Conservation (phyloP, 1,140 invertebrate genomes). For the Heliconius eleuchia region DNA sequence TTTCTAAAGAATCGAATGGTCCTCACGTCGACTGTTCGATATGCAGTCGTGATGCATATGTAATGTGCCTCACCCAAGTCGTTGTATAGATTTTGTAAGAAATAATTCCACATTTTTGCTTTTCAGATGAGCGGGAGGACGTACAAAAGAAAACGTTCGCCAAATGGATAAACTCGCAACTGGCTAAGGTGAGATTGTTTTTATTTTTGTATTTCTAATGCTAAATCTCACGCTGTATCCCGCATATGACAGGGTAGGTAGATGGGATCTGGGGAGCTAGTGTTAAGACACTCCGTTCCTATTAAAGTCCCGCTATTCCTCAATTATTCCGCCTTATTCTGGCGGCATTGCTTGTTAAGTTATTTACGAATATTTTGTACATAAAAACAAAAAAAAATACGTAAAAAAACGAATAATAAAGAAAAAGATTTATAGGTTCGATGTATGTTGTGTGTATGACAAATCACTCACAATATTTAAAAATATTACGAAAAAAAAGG, state of each 20-base stretch:
- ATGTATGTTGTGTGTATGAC: too few species aligned
- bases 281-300: background rate
- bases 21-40: background rate
- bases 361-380: too few species aligned
- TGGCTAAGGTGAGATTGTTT: slow-evolving; percentile 86
- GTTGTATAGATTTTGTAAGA: slow-evolving; percentile 8
- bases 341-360: too few species aligned
- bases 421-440: too few species aligned
- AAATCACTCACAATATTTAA: too few species aligned
- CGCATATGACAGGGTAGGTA: background rate
- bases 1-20: background rate
- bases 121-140: slow-evolving; percentile 92
- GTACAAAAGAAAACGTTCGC: slow-evolving; percentile 97
- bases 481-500: too few species aligned
- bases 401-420: too few species aligned
- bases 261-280: background rate
- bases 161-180: slow-evolving; percentile 97
- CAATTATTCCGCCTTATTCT: too few species aligned
- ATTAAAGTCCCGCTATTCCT: too few species aligned
- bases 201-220: background rate
- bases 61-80: background rate
- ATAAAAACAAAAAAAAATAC: too few species aligned
- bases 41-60: slow-evolving; percentile 12
- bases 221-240: background rate
- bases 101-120: slow-evolving; percentile 53